Evolutionary conservation across 2,888 invertebrate genomes (phyloP), one percentile per base, ranked within the genome.

Genomic region (Dascillus cervinus): DNA sequence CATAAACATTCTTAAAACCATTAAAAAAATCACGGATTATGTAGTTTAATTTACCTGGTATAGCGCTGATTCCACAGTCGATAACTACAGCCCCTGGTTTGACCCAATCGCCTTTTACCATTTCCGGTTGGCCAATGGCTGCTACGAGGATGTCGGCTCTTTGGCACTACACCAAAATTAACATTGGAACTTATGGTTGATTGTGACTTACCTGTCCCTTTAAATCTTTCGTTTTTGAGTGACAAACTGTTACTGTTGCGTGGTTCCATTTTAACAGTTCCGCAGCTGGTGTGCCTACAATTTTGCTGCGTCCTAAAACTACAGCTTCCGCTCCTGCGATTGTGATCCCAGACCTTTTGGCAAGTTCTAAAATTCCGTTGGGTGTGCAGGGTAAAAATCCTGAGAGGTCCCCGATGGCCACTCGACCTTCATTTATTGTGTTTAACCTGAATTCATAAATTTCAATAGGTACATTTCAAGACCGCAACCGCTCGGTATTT

Each of bases 41-140:
- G 33, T n/a, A n/a, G n/a, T n/a, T n/a, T n/a, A n/a, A n/a, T 44
- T 50, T 65, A 88, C 89, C 94, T 66, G 84, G 73, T 49, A 92
- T 81, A 3, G 86, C 75, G 67, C 92, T 96, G 49, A 98, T 98
- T 23, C 98, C 98, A 65, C 97, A 98, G 65, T 98, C 98, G 52
- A 99, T 95, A 21, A 98, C 96, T 6, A 98, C 83, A 9, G 97
- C 95, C 3, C 97, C 96, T 0, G 90, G 89, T 65, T 98, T 98
- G 47, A 99, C 81, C 97, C 97, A 97, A 41, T 84, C 84, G 0
- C 85, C 91, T 60, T 86, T 87, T 2, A 98, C 91, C 69, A 94
- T 73, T 65, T 92, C 79, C 1, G 92, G 71, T 49, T 79, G 76
- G 0, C 97, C 97, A 52, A 97, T 90, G 0, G 83, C 98, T 13